These are phyloP conservation scores for Ceratotherium simum DNA, from an alignment of 2,113 vertebrate species.

Conservation along the genomic window DNA sequence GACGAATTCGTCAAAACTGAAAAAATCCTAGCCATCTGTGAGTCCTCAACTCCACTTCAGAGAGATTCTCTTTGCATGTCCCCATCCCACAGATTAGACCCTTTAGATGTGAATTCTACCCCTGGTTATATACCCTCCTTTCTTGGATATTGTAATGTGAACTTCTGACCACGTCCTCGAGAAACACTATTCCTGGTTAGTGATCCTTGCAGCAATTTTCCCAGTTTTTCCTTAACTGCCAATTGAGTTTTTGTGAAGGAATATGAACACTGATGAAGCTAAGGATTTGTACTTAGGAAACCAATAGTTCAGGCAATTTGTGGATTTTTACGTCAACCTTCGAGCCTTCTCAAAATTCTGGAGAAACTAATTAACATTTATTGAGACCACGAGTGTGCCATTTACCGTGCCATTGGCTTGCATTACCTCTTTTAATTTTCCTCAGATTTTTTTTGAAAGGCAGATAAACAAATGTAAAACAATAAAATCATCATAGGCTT, in stretches of 20 bases:
- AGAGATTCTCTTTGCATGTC: neutral
- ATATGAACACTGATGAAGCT: neutral
- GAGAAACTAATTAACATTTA: neutral
- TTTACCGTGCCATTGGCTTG: neutral
- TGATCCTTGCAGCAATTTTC: neutral
- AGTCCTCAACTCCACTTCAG: neutral
- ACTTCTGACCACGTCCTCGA: neutral
- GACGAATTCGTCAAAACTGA: neutral
- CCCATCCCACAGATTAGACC: neutral
- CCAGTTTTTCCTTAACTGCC: neutral
- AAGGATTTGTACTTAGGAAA: neutral
- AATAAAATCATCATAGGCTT: neutral
- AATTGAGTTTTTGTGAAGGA: neutral
- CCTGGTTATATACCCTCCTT: neutral
- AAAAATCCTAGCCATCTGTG: neutral
- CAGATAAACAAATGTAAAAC: neutral
- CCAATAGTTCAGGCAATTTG: neutral
- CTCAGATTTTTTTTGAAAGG: neutral
- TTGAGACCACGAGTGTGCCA: neutral
- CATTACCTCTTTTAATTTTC: neutral
- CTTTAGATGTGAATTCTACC: neutral
- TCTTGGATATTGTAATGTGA: neutral
- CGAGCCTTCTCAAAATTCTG: neutral
- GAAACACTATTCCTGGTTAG: neutral
- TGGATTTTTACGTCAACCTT: neutral